Evolutionary conservation across 2,888 invertebrate species (phyloP), one percentile per base, ranked within the genome.

Genomic region (Drosophila colorata): DNA sequence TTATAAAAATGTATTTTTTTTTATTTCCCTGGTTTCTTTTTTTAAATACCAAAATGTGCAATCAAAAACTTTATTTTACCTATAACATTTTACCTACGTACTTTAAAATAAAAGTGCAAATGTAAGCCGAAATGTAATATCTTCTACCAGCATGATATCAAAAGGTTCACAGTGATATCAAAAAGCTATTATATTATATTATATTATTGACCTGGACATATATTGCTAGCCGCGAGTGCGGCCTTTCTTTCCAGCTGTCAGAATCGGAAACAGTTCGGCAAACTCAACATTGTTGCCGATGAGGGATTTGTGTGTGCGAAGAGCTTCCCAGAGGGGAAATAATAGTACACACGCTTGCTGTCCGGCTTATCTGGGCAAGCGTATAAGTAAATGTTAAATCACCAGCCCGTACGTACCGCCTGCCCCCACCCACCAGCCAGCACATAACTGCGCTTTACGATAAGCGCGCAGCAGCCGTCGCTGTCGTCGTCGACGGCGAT

Each of bases 281-380:
- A n/a, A 18, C 2, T 38, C 67, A 63, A 74, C 73, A 44, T 59
- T 75, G 74, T 75, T 60, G 74, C 78, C 25, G 41, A 9, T 16
- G 43, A 28, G 57, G 23, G 37, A 33, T 13, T 73, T 40, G 40
- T 20, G 48, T 38, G 37, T n/a, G 14, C 37, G 25, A 40, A 49
- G 25, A 52, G 57, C 23, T 35, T 48, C 74, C 78, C 74, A 57
- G 44, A 28, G 59, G 68, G 46, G 41, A 57, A 38, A 49, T 67
- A 69, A 56, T 43, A 58, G 43, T 48, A 68, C 73, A 72, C 78
- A 73, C 78, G 78, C 74, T 56, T 41, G 38, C 13, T 20, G 56
- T 9, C 11, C 16, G 18, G 37, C 78, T 74, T 72, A 74, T 74
- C 74, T 14, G 8, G 13, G 13, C 20, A 14, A 38, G 37, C 28